Base-by-base conservation (phyloP, 1,140 invertebrate species). In the Lethrus apterus region DNA sequence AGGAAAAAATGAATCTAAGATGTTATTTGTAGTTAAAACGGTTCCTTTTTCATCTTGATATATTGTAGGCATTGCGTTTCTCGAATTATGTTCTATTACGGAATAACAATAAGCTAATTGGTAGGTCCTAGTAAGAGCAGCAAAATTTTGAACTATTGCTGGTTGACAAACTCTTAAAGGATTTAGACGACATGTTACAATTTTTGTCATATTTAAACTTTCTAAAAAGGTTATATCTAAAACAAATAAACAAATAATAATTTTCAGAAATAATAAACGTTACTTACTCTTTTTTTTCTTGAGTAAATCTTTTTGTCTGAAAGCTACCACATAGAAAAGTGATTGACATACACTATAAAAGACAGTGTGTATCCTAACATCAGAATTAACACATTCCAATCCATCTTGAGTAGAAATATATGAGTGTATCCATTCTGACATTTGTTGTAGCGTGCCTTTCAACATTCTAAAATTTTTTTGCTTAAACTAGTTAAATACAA, bases 71-170 rank as follows among this genome's bases (percentile, higher is more conserved):
- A 91, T 60, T 17, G 75, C 75, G 11, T 74, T 77, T 26, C 87
- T 70, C 2, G 77, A 70, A 69, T 96, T 96, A 48, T 82, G 78
- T 58, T 95, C 89, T 24, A 96, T 85, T 32, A 95, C 76, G 1
- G 89, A 78, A 64, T 92, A 85, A 68, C 92, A 96, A 68, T 94
- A 95, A 3, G 86, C 89, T 32, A 96, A 70, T 63, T 95, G 92
- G 65, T 93, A 86, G n/a, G 79, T 79, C 54, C 86, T 76, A 1
- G 88, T 83, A 3, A 93, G 76, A 0, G 81, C 80, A 1, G 90
- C 86, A 70, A 97, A 97, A 15, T 84, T 84, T 54, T 82, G 80
- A 0, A 84, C 80, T 14, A 96, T 78, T 11, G 81, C 73, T 0
- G 80, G 75, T 33, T 84, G 73, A 64, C 90, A 93, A 1, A 82